Conservation (phyloP, 2,113 vertebrate species). For the Stigmatopora nigra region DNA sequence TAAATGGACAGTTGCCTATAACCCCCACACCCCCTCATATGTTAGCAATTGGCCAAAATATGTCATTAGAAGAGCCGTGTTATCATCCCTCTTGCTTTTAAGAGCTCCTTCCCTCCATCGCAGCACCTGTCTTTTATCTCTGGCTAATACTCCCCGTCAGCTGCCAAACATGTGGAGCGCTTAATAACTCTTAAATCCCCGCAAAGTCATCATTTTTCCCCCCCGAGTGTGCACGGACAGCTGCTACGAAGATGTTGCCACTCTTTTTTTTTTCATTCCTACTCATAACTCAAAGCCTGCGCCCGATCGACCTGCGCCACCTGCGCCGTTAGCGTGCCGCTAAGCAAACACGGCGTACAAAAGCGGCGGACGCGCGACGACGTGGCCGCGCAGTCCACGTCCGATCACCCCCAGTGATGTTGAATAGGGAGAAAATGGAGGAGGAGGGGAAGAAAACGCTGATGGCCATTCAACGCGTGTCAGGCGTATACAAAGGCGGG, state of each 20-base stretch:
- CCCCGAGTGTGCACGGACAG: slow-evolving; percentile 15
- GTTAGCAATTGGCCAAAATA: slow-evolving; percentile 23
- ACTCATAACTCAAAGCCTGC: too few relatives aligned
- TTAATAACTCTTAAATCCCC: slow-evolving; percentile 29
- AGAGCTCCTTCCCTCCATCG: slow-evolving; percentile 6
- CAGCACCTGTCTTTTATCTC: slow-evolving; percentile 36
- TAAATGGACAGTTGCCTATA: background rate
- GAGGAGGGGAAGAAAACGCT: slow-evolving; percentile 45
- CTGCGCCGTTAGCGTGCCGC: slow-evolving; percentile 3
- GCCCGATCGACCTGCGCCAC: background rate
- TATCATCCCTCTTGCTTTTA: background rate
- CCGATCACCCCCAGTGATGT: slow-evolving; percentile 20
- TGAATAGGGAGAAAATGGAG: slow-evolving; percentile 45
- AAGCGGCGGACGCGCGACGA: slow-evolving; percentile 64
- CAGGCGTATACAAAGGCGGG: slow-evolving; percentile 65
- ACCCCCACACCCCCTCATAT: slow-evolving; percentile 10
- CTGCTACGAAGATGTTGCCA: slow-evolving; percentile 7
- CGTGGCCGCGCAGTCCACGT: slow-evolving; percentile 45
- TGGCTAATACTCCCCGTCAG: slow-evolving; percentile 15
- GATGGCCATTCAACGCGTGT: slow-evolving; percentile 70
- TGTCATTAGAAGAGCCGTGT: slow-evolving; percentile 26
- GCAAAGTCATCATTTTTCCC: slow-evolving; percentile 4
- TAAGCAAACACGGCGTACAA: slow-evolving; percentile 68
- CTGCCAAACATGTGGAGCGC: slow-evolving; percentile 22
- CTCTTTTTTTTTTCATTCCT: background rate